Evolutionary conservation across 2,888 invertebrate species (phyloP).

Genomic region (Macrosiphum euphorbiae): DNA sequence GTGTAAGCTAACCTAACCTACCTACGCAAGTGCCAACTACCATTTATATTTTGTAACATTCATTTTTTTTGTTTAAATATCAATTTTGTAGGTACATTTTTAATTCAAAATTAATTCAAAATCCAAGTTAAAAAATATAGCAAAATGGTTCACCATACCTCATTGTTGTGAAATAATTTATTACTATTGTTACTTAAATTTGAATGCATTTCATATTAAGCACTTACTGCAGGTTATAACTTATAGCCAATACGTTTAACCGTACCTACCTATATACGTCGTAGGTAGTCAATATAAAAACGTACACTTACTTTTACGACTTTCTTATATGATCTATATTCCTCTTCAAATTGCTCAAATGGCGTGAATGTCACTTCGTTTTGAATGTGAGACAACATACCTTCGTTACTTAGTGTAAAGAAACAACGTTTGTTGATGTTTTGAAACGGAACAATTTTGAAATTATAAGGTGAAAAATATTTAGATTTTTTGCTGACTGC

Average conservation of each 20-base stretch:
- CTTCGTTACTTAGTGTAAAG: slow-evolving; percentile 48
- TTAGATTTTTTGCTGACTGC: slow-evolving; percentile 50
- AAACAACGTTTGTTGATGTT: slow-evolving; percentile 38
- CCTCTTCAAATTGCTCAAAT: slow-evolving; percentile 28
- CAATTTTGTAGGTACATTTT: neutral
- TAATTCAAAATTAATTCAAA: neutral
- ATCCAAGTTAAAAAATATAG: neutral
- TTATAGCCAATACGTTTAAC: neutral
- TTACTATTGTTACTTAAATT: neutral
- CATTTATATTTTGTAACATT: neutral
- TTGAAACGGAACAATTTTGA: slow-evolving; percentile 6
- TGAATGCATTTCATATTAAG: neutral
- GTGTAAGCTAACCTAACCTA: no score
- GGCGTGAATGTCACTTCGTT: slow-evolving; percentile 42
- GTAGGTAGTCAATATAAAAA: neutral
- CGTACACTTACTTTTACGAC: slow-evolving; percentile 11
- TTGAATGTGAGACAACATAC: slow-evolving; percentile 36
- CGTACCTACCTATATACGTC: neutral
- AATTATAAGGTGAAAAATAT: slow-evolving; percentile 53
- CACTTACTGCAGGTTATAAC: neutral
- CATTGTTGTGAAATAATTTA: neutral
- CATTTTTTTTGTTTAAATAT: neutral
- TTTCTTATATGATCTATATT: slow-evolving; percentile 35
- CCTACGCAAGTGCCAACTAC: neutral
- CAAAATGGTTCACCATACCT: neutral